Evolutionary conservation across 2,113 vertebrate genomes (phyloP).

Genomic region (Anser cygnoides): DNA sequence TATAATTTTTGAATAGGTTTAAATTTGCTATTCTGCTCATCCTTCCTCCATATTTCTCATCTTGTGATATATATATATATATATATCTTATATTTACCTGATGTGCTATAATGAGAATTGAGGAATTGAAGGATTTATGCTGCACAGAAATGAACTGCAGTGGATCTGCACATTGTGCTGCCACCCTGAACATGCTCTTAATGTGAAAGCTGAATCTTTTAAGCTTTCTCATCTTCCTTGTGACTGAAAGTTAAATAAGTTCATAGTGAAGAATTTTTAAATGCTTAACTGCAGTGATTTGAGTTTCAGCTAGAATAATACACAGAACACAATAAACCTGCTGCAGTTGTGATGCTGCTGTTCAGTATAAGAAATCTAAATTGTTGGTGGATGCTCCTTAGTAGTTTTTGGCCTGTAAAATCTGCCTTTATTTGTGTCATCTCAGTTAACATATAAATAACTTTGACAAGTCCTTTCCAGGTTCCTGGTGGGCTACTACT

Average conservation of each 20-base stretch:
- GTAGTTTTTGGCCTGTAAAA: neutral
- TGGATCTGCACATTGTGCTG: neutral
- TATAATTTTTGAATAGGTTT: neutral
- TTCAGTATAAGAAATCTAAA: neutral
- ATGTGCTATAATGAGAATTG: neutral
- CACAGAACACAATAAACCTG: neutral
- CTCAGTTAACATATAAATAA: neutral
- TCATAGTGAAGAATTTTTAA: neutral
- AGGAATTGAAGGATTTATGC: neutral
- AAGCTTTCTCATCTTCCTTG: neutral
- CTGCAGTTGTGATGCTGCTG: neutral
- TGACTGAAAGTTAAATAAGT: neutral
- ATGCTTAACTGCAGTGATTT: neutral
- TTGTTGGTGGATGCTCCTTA: neutral
- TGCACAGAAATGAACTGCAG: neutral
- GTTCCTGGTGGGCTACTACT: neutral
- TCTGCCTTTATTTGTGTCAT: neutral
- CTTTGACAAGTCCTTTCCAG: neutral
- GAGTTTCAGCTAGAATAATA: neutral
- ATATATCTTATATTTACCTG: neutral
- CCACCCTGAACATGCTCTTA: neutral
- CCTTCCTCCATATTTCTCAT: neutral
- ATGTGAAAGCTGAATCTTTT: neutral
- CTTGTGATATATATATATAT: neutral
- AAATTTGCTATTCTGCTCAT: neutral